Evolutionary conservation across 2,797 vertebrate genomes (phyloP).

Genomic region (Hemibagrus guttatus): DNA sequence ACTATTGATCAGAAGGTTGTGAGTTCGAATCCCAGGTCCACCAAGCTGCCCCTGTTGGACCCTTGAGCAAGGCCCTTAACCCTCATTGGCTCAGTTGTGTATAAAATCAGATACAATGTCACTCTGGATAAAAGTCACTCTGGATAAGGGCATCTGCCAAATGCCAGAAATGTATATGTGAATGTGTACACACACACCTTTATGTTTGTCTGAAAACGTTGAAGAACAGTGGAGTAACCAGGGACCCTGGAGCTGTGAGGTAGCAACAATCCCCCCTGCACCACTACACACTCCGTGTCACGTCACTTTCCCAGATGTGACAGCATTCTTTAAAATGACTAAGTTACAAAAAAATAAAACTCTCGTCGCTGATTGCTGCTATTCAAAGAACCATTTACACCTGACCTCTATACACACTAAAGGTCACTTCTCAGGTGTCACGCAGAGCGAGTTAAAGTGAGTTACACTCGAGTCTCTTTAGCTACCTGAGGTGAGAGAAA

Average conservation of each 20-base stretch:
- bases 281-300: background rate
- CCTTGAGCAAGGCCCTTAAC: too few relatives aligned
- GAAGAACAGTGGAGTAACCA: background rate
- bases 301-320: background rate
- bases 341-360: background rate
- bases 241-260: background rate
- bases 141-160: too few relatives aligned
- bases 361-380: slow-evolving; percentile 29
- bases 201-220: background rate
- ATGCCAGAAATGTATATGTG: too few relatives aligned
- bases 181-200: too few relatives aligned
- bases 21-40: too few relatives aligned
- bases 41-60: too few relatives aligned
- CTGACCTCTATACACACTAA: slow-evolving; percentile 18
- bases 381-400: slow-evolving; percentile 19
- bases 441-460: background rate
- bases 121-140: too few relatives aligned
- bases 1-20: too few relatives aligned
- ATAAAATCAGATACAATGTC: too few relatives aligned
- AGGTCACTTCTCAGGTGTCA: background rate
- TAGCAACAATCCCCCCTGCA: background rate
- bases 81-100: too few relatives aligned
- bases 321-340: background rate
- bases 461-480: background rate
- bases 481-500: background rate